Percentiles rank a stretch among this genome's conserved stretches.
Conservation (phyloP, 1,140 invertebrate species). For the Cecropterus lyciades region DNA sequence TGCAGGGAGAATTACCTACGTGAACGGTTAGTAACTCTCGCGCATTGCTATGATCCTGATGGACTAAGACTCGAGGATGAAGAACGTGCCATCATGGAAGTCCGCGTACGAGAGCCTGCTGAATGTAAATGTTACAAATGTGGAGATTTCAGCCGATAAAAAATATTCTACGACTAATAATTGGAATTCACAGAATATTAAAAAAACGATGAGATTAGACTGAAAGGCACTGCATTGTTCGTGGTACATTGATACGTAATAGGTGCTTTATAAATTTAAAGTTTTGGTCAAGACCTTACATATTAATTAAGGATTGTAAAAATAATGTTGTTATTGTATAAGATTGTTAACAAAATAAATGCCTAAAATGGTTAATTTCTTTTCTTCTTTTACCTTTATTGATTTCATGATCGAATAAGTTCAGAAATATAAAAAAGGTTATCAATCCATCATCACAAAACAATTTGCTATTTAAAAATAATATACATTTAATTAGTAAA, state of each 20-base stretch:
- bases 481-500: too few relatives aligned
- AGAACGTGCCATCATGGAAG: slow-evolving; percentile 89
- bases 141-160: slow-evolving; percentile 88
- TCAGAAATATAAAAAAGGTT: too few relatives aligned
- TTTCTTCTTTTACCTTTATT: too few relatives aligned
- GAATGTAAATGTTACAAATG: slow-evolving; percentile 96
- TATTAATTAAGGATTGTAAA: background rate
- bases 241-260: background rate
- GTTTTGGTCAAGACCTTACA: slow-evolving; percentile 41
- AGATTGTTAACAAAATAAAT: slow-evolving; percentile 12
- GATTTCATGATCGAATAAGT: too few relatives aligned
- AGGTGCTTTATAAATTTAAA: slow-evolving; percentile 10
- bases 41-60: slow-evolving; percentile 94
- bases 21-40: slow-evolving; percentile 91
- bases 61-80: slow-evolving; percentile 89
- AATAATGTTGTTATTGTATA: slow-evolving; percentile 2
- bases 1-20: slow-evolving; percentile 94
- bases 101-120: slow-evolving; percentile 92
- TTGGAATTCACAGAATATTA: too few relatives aligned
- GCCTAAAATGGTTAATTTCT: background rate
- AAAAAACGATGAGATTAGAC: too few relatives aligned
- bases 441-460: too few relatives aligned
- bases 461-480: too few relatives aligned
- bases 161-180: too few relatives aligned
- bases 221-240: too few relatives aligned